phyloP scores from a whole-genome alignment of 2,888 invertebrate genomes.

The Lutraria lutraria region DNA sequence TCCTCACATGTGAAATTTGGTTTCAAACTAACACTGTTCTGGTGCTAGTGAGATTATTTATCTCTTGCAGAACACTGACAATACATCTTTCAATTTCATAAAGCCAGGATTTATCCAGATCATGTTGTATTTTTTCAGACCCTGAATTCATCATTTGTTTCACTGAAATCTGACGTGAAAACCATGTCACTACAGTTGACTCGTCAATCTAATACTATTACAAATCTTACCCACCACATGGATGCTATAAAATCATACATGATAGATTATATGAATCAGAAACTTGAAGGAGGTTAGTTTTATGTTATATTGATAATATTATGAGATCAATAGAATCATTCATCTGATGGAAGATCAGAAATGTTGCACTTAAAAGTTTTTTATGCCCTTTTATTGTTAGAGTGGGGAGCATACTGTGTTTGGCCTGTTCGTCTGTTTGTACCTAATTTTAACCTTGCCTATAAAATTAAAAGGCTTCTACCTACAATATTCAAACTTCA shows the following conservation, averaged over 20 bases:
- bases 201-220: conserved; percentile 43
- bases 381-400: too few species aligned
- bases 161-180: conserved; percentile 51
- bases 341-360: not conserved
- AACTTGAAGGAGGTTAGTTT: conserved; percentile 25
- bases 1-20: too few species aligned
- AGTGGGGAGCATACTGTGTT: too few species aligned
- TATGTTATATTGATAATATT: not conserved
- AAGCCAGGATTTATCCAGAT: not conserved
- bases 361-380: not conserved
- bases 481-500: too few species aligned
- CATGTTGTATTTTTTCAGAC: conserved; percentile 42
- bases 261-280: conserved; percentile 19
- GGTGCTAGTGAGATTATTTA: too few species aligned
- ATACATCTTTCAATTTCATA: too few species aligned
- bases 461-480: too few species aligned
- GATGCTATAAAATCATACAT: conserved; percentile 37
- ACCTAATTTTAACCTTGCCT: too few species aligned
- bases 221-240: conserved; percentile 54
- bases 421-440: too few species aligned
- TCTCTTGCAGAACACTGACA: too few species aligned
- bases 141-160: conserved; percentile 54
- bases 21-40: too few species aligned
- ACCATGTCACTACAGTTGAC: conserved; percentile 49
- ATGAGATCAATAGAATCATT: not conserved